Base-by-base conservation (phyloP, 1,140 invertebrate genomes). In the Brachionus manjavacas region DNA sequence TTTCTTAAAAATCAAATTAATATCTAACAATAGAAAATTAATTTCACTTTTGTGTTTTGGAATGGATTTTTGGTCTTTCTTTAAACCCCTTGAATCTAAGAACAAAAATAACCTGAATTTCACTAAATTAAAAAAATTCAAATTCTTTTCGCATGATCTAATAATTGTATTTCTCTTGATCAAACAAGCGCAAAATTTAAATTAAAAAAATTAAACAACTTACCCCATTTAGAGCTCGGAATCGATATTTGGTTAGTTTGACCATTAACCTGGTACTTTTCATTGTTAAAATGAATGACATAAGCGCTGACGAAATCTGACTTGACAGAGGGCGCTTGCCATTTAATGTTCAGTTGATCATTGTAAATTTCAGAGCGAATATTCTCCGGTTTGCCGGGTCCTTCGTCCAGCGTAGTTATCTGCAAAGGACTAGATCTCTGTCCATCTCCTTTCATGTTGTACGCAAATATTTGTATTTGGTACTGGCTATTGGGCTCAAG, bases 401-500 rank as follows among this genome's bases (percentile, higher is more conserved):
- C 79, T 11, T 81, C 79, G 6, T 60, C 79, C n/a, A 81, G 11
- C 43, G 79, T 81, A 25, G n/a, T 41, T 8, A 81, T 52, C 8
- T 64, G 9, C 79, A 81, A 68, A 14, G 52, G 52, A 25, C 41
- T 81, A 9, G 79, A 81, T 6, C 79, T 52, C 25, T 81, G 52
- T 6, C 79, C 79, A 68, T 81, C 79, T 7, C 79, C 79, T 41
- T 68, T 60, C 79, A 81, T 81, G 39, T 81, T 81, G 28, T 81
- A 81, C 12, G 79, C 79, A 46, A 81, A 81, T 43, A 81, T 68
- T 81, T 81, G 79, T 23, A 81, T 64, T 35, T 81, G 31, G 9
- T 81, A 81, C 23, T 43, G 41, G n/a, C 31, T 81, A 68, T 81
- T 68, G 4, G 79, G 52, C 31, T 81, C 79, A 1, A 81, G 28